Percentiles rank a stretch among this genome's conserved stretches.
These are phyloP conservation scores for Antitype chi DNA, from an alignment of 2,888 invertebrate genomes.

Conservation along the genomic window DNA sequence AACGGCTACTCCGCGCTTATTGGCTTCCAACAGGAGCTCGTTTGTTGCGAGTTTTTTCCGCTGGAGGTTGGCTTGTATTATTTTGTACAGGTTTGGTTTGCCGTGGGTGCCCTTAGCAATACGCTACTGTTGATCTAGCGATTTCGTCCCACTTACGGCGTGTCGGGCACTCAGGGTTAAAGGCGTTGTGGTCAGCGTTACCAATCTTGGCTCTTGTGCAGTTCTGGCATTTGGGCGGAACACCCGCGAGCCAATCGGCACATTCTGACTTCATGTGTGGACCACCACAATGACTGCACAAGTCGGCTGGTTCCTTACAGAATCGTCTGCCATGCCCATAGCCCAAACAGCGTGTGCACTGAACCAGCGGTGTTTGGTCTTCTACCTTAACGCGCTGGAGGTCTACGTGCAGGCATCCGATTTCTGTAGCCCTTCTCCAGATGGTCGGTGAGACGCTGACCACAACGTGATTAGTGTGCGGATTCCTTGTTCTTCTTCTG, in stretches of 20 bases:
- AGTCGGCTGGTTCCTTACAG: neutral
- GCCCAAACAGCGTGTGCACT: no score
- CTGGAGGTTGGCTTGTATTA: neutral
- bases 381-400: no score
- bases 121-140: neutral
- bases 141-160: slow-evolving; percentile 5
- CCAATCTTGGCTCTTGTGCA: neutral
- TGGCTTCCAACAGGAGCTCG: neutral
- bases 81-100: neutral
- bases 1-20: neutral
- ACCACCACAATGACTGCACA: neutral
- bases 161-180: neutral
- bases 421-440: no score
- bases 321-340: neutral
- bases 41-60: neutral
- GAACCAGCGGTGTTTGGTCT: no score
- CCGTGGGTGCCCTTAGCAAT: neutral
- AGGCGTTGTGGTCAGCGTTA: neutral
- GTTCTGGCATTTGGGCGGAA: neutral
- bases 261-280: neutral
- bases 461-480: no score
- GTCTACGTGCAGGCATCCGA: no score
- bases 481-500: no score
- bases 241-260: neutral
- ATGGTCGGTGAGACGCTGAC: no score